Percentiles rank a stretch among this genome's conserved stretches.
Conservation (phyloP, 2,797 vertebrate species). For the Lithobates sylvaticus region DNA sequence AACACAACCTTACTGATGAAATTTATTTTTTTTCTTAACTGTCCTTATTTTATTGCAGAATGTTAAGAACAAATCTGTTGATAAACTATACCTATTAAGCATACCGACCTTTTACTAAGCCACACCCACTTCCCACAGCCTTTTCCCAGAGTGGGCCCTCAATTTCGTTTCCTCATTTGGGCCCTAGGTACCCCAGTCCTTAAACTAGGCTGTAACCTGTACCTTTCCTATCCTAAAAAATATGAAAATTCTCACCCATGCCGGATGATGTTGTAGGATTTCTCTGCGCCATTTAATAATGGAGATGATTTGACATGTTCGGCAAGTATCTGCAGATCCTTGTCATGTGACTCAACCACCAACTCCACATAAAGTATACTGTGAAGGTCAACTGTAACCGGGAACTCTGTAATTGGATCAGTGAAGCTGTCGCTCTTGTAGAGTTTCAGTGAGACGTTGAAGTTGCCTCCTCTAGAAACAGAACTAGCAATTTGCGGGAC, state of each 20-base stretch:
- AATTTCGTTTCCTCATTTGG: too few species aligned
- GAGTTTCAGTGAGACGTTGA: slow-evolving; percentile 35
- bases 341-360: slow-evolving; percentile 35
- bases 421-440: slow-evolving; percentile 19
- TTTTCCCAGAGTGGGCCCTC: too few species aligned
- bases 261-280: slow-evolving; percentile 22
- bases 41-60: background rate
- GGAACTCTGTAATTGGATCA: slow-evolving; percentile 18
- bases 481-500: slow-evolving; percentile 27
- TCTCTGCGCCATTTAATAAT: background rate
- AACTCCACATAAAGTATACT: slow-evolving; percentile 47
- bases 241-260: slow-evolving; percentile 4
- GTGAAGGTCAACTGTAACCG: slow-evolving; percentile 39
- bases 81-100: too few species aligned
- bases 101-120: too few species aligned
- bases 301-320: slow-evolving; percentile 44
- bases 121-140: too few species aligned
- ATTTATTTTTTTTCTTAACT: too few species aligned
- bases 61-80: too few species aligned
- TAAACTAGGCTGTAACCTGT: too few species aligned
- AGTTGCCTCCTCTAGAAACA: slow-evolving; percentile 29
- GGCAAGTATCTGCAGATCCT: slow-evolving; percentile 39
- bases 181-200: too few species aligned
- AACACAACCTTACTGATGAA: too few species aligned
- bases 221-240: too few species aligned